phyloP scores from a whole-genome alignment of 2,113 vertebrate species.

The Python bivittatus region DNA sequence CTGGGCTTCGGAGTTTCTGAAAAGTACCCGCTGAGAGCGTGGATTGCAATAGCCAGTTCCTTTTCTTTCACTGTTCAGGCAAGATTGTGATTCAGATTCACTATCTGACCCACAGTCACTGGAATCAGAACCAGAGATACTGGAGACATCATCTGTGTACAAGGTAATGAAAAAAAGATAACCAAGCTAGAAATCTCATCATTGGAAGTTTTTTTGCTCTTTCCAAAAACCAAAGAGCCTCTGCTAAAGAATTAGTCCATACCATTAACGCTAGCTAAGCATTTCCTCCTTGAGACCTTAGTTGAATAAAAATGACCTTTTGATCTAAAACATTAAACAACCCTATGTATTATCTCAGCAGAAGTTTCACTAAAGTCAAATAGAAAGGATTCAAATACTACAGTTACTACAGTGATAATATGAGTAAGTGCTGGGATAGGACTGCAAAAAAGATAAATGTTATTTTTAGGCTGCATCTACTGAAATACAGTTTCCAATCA shows the following conservation, averaged over 20 bases:
- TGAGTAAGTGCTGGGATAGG: not conserved
- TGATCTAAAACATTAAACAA: not conserved
- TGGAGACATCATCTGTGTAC: constrained; percentile 88
- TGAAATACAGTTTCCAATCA: not conserved
- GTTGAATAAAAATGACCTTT: not conserved
- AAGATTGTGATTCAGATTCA: constrained; percentile 38
- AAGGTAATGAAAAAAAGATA: not conserved
- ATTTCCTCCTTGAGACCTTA: not conserved
- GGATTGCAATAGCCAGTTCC: constrained; percentile 8
- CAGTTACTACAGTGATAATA: not conserved
- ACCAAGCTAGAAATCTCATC: not conserved
- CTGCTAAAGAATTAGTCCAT: not conserved
- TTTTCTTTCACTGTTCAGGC: not conserved
- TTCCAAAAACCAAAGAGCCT: not conserved
- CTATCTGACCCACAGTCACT: constrained; percentile 72
- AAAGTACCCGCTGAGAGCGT: constrained; percentile 76
- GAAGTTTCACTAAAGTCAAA: not conserved
- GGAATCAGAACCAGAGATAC: constrained; percentile 92
- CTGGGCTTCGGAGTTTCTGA: constrained; percentile 81
- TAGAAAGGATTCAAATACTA: not conserved
- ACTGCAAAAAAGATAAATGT: not conserved
- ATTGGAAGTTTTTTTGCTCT: not conserved
- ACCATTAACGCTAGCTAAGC: not conserved
- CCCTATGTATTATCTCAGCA: not conserved
- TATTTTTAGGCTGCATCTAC: not conserved